Percentiles rank a stretch among this genome's conserved stretches.
Evolutionary conservation across 2,888 invertebrate genomes (phyloP).

Genomic region (Prionchulus punctatus): DNA sequence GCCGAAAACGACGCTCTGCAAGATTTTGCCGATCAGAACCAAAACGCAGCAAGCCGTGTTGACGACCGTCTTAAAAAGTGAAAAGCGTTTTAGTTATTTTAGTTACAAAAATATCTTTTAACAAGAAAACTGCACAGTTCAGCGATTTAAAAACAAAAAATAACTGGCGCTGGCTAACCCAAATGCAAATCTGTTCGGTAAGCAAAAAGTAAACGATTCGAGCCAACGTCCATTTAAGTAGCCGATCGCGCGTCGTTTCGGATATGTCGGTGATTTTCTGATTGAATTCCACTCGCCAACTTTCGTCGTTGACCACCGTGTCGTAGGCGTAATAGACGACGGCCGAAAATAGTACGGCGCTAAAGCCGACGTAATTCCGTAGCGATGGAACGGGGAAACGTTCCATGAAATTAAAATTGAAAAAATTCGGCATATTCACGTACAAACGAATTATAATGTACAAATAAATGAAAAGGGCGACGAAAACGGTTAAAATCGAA

Average conservation of each 20-base stretch:
- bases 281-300: conserved; percentile 7
- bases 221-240: background rate
- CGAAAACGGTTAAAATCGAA: no score
- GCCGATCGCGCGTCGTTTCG: conserved; percentile 6
- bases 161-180: conserved; percentile 3
- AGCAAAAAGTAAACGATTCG: conserved; percentile 9
- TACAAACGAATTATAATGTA: background rate
- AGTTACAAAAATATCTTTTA: background rate
- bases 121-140: no score
- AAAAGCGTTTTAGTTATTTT: background rate
- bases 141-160: background rate
- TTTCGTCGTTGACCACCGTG: background rate
- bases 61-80: conserved; percentile 7
- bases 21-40: conserved; percentile 5
- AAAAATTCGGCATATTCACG: background rate
- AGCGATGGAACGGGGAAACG: conserved; percentile 11
- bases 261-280: conserved; percentile 1
- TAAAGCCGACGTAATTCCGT: conserved; percentile 8
- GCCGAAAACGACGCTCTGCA: conserved; percentile 10
- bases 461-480: background rate
- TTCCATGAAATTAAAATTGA: conserved; percentile 6
- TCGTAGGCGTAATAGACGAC: conserved; percentile 6
- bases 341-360: background rate
- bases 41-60: conserved; percentile 11
- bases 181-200: conserved; percentile 10